Conservation (phyloP, 2,113 vertebrate genomes). For the Heterotis niloticus region DNA sequence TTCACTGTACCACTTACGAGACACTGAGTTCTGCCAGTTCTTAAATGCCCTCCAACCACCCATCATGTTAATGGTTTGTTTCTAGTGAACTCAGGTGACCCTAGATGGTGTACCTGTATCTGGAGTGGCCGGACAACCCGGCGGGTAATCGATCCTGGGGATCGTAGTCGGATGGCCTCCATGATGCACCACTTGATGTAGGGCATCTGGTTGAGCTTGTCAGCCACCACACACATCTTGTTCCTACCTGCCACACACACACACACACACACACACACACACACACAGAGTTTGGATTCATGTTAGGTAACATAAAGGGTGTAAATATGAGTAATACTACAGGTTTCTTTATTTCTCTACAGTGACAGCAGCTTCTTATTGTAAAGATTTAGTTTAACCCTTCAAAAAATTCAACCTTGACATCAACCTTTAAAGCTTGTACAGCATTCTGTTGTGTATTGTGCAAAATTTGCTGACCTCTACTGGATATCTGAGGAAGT, state of each 20-base stretch:
- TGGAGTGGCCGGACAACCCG: constrained; percentile 69
- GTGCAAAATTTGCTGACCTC: constrained; percentile 28
- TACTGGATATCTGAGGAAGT: constrained; percentile 25
- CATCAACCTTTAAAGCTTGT: background rate
- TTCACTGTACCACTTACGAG: too few species aligned
- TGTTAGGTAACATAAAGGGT: too few species aligned
- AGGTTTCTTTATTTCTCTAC: too few species aligned
- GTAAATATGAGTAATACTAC: too few species aligned
- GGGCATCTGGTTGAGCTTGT: constrained; percentile 58
- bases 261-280: background rate
- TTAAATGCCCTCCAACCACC: too few species aligned
- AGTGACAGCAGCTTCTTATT: too few species aligned
- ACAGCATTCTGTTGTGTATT: background rate
- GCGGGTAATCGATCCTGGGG: constrained; percentile 70
- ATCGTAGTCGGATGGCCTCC: constrained; percentile 68
- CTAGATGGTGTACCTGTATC: constrained; percentile 60
- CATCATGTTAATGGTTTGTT: background rate
- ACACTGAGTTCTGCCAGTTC: too few species aligned
- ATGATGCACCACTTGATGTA: constrained; percentile 72
- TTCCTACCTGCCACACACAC: constrained; percentile 2
- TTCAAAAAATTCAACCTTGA: background rate
- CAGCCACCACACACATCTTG: constrained; percentile 46
- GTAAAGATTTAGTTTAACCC: too few species aligned
- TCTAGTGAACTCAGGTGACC: background rate
- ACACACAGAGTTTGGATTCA: too few species aligned